Conservation (phyloP, 2,113 vertebrate genomes). For the Colossoma macropomum region DNA sequence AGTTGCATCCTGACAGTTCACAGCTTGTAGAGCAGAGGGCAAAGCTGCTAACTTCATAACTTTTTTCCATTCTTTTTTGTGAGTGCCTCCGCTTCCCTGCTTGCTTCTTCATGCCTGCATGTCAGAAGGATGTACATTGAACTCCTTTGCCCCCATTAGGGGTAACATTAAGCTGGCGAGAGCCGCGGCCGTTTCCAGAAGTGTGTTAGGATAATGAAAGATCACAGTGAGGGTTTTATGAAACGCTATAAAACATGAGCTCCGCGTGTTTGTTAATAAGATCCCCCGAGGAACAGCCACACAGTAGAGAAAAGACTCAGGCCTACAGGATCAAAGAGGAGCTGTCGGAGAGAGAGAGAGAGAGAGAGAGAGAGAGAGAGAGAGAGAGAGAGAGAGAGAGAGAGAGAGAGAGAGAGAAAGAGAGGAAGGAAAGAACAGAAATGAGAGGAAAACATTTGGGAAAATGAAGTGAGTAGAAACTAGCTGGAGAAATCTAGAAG, state of each 20-base stretch:
- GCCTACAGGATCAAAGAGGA: conserved; percentile 68
- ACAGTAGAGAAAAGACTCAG: conserved; percentile 55
- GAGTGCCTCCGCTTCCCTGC: conserved; percentile 52
- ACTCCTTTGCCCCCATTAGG: conserved; percentile 69
- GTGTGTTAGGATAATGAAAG: conserved; percentile 72
- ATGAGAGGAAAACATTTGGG: not conserved
- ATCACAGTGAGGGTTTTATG: conserved; percentile 76
- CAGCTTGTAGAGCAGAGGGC: not conserved
- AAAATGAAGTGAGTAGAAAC: not conserved
- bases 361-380: accelerated
- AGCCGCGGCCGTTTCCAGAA: conserved; percentile 70
- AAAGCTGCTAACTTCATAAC: not conserved
- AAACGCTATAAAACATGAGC: conserved; percentile 77
- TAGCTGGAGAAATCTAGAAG: not conserved
- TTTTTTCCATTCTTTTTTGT: not conserved
- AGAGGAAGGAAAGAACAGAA: not conserved
- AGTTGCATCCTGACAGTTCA: not conserved
- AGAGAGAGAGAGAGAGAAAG: accelerated
- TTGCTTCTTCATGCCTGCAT: conserved; percentile 68
- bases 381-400: not conserved
- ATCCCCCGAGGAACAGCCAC: conserved; percentile 69
- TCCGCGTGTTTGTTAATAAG: conserved; percentile 77
- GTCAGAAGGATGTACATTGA: conserved; percentile 66
- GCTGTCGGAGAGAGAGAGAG: conserved; percentile 56
- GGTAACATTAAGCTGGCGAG: conserved; percentile 68